These are phyloP conservation scores for Ecliptopera silaceata DNA, from an alignment of 2,888 invertebrate species.

Conservation along the genomic window DNA sequence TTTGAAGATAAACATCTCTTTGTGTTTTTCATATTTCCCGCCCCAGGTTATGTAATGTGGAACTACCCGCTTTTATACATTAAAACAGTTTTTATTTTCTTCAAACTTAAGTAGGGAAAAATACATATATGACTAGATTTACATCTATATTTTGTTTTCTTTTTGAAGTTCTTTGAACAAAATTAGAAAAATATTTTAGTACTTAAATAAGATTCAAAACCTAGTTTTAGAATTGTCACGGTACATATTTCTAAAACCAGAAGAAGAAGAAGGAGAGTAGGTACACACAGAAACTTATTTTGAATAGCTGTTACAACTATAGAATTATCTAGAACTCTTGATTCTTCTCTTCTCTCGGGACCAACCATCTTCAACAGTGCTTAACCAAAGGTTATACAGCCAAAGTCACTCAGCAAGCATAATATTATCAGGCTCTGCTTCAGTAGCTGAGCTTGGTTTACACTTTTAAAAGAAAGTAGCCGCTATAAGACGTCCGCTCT, in stretches of 20 bases:
- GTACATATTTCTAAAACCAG: no score
- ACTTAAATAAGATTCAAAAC: no score
- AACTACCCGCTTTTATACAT: not conserved
- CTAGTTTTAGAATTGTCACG: no score
- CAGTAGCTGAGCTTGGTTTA: not conserved
- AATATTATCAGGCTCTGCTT: constrained; percentile 20
- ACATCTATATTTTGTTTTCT: no score
- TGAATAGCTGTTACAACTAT: no score
- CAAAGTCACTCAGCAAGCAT: constrained; percentile 25
- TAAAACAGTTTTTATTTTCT: not conserved
- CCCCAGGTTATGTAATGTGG: not conserved
- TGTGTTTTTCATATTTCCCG: not conserved
- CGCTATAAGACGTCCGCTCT: not conserved
- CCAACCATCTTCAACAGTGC: not conserved
- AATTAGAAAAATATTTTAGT: no score
- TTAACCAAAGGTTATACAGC: constrained; percentile 10
- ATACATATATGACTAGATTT: no score
- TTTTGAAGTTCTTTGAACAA: no score
- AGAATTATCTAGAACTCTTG: no score
- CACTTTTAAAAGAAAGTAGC: not conserved
- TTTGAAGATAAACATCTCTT: constrained; percentile 8
- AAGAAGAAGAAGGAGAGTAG: no score
- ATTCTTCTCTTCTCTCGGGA: not conserved
- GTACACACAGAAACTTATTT: no score
- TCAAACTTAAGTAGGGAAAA: no score